These are phyloP conservation scores for Ondatra zibethicus DNA, from an alignment of 2,113 vertebrate genomes.

Conservation along the genomic window DNA sequence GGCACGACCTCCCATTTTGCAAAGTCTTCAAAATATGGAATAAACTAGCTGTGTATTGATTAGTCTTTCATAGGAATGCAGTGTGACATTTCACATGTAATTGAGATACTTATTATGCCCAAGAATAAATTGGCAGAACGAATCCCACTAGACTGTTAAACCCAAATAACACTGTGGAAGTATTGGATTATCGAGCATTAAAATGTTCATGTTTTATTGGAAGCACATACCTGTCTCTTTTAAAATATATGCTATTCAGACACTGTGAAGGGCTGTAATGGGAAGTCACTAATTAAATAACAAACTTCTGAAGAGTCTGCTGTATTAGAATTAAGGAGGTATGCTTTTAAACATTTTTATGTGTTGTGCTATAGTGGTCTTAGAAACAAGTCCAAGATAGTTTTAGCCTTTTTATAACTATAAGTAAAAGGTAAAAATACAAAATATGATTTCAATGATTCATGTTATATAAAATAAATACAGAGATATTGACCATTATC, in stretches of 20 bases:
- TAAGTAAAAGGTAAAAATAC: not conserved
- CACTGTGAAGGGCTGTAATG: not conserved
- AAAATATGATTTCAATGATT: not conserved
- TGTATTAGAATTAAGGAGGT: not conserved
- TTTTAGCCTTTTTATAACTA: not conserved
- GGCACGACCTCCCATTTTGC: slow-evolving; percentile 75
- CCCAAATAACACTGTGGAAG: not conserved
- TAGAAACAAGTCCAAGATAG: fast-evolving
- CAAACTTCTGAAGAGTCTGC: not conserved
- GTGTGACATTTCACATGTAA: slow-evolving; percentile 74
- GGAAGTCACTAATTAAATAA: not conserved
- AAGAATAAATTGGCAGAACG: slow-evolving; percentile 63
- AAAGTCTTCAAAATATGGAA: slow-evolving; percentile 73
- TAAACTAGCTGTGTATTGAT: slow-evolving; percentile 83
- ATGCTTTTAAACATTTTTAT: not conserved
- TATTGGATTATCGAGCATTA: slow-evolving; percentile 19
- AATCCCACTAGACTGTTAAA: slow-evolving; percentile 53
- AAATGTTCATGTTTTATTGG: not conserved
- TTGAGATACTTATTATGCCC: slow-evolving; percentile 77
- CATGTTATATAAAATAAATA: not conserved
- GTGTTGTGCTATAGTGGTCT: not conserved
- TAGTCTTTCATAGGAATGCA: slow-evolving; percentile 71
- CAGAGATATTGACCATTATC: not conserved
- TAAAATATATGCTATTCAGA: slow-evolving; percentile 14
- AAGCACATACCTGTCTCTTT: not conserved